Evolutionary conservation across 2,113 vertebrate species (phyloP).

Genomic region (Fulmarus glacialis): DNA sequence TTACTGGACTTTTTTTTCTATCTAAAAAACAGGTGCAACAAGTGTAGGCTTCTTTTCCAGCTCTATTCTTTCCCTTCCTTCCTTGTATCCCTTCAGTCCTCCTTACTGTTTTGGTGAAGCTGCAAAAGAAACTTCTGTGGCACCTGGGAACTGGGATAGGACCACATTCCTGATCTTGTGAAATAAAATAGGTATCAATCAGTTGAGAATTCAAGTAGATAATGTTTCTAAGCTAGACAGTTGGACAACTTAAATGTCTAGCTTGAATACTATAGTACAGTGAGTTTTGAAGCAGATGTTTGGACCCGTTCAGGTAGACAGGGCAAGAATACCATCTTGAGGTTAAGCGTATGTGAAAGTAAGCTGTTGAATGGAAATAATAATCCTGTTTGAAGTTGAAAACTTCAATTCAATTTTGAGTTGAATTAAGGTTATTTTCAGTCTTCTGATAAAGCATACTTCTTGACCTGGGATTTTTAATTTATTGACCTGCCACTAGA

Average conservation of each 20-base stretch:
- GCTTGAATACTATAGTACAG: not conserved
- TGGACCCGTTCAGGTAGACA: fast-evolving
- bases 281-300: not conserved
- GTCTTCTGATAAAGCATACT: not conserved
- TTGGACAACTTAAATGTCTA: not conserved
- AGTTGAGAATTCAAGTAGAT: not conserved
- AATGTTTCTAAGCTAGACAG: not conserved
- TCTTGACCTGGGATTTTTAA: not conserved
- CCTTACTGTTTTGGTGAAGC: not conserved
- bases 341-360: not conserved
- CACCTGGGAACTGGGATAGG: not conserved
- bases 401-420: not conserved
- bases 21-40: not conserved
- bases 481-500: not conserved
- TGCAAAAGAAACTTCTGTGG: not conserved
- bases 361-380: not conserved
- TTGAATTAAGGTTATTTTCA: not conserved
- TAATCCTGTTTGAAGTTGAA: not conserved
- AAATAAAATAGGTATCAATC: not conserved
- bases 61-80: not conserved
- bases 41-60: not conserved
- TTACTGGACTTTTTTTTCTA: not conserved
- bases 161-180: not conserved
- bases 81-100: not conserved
- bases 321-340: not conserved